Conservation (phyloP, 1,140 invertebrate genomes). For the Zaprionus kolodkinae region DNA sequence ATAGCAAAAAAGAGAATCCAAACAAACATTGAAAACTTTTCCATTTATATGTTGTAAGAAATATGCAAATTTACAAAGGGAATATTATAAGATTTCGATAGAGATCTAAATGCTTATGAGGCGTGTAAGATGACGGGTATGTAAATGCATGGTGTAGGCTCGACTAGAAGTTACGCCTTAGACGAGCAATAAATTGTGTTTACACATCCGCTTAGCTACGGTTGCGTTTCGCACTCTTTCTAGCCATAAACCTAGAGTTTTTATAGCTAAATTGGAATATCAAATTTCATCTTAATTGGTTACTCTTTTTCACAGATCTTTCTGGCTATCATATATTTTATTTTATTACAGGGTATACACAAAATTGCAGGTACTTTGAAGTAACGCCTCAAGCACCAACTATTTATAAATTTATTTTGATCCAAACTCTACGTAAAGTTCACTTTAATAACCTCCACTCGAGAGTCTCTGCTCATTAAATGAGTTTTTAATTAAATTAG, state of each 20-base stretch:
- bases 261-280: neutral
- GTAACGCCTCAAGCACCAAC: constrained; percentile 5
- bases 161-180: neutral
- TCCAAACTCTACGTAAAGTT: constrained; percentile 40
- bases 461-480: constrained; percentile 36
- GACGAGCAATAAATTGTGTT: neutral
- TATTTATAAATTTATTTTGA: constrained; percentile 21
- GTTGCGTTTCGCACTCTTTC: neutral
- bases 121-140: constrained; percentile 10
- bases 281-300: neutral
- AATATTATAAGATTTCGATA: constrained; percentile 7
- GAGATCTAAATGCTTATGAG: constrained; percentile 3
- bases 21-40: constrained; percentile 14
- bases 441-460: constrained; percentile 21
- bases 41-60: neutral
- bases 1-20: neutral
- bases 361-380: neutral
- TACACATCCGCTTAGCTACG: neutral
- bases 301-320: neutral
- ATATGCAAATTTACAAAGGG: constrained; percentile 20
- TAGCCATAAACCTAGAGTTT: neutral
- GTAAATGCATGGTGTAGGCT: neutral
- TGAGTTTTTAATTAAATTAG: constrained; percentile 57
- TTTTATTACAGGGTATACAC: neutral
- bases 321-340: neutral